A percentile compares a stretch with the other conserved stretches of the same genome.
Conservation (phyloP, 2,888 invertebrate species). For the Meteorus cinctellus region DNA sequence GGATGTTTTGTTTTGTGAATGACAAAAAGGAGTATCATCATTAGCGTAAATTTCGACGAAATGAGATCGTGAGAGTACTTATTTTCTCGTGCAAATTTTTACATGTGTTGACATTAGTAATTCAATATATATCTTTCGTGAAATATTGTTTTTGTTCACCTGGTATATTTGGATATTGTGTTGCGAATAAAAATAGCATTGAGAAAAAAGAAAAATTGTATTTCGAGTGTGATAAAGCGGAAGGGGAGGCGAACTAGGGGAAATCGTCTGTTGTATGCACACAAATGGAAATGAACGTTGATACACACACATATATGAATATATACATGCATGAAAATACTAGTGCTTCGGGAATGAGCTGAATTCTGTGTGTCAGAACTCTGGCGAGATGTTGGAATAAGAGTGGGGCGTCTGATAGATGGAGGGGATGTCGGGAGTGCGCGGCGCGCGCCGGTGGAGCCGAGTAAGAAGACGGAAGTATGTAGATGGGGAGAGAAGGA, state of each 20-base stretch:
- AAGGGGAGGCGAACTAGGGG: not conserved
- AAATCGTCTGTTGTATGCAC: not conserved
- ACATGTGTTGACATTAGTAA: too few species aligned
- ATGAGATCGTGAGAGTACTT: too few species aligned
- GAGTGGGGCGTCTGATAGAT: not conserved
- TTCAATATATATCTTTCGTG: too few species aligned
- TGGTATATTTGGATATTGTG: too few species aligned
- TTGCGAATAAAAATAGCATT: too few species aligned
- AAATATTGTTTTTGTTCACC: too few species aligned
- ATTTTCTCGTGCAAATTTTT: too few species aligned
- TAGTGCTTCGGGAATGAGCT: constrained; percentile 9
- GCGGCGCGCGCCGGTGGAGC: constrained; percentile 5
- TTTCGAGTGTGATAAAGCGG: not conserved
- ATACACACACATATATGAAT: not conserved
- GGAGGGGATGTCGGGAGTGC: not conserved
- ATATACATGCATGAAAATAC: not conserved
- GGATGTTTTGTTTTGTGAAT: too few species aligned
- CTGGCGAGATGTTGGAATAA: not conserved
- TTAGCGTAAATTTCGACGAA: too few species aligned
- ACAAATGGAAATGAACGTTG: constrained; percentile 13
- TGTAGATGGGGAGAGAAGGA: not conserved
- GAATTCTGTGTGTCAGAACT: not conserved
- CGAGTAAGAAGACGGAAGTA: not conserved
- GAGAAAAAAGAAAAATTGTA: too few species aligned
- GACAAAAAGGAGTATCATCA: too few species aligned